These are phyloP conservation scores for Danio tinwini DNA, from an alignment of 2,797 vertebrate genomes.

Conservation along the genomic window DNA sequence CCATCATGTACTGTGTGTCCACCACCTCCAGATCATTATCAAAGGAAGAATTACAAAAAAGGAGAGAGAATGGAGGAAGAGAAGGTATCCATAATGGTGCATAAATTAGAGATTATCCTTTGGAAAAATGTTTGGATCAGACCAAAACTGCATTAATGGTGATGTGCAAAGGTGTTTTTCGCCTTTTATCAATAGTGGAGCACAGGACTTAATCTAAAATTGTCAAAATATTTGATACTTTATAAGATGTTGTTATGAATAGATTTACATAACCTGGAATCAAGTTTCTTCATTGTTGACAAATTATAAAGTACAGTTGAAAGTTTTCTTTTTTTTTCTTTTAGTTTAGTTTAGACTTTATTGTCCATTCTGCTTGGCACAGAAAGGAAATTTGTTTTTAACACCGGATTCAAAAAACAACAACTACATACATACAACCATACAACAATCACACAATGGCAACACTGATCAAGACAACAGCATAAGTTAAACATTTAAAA, in stretches of 20 bases:
- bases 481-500: too few species aligned
- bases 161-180: background rate
- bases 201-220: background rate
- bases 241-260: constrained; percentile 1
- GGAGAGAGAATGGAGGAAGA: constrained; percentile 5
- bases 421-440: too few species aligned
- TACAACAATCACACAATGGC: too few species aligned
- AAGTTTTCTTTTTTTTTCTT: background rate
- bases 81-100: background rate
- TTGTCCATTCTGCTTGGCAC: too few species aligned
- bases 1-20: background rate
- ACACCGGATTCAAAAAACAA: too few species aligned
- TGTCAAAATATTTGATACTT: background rate
- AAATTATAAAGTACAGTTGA: background rate
- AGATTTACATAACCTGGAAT: background rate
- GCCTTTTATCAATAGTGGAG: background rate
- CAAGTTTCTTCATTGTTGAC: background rate
- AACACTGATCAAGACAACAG: too few species aligned
- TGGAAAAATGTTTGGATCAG: background rate
- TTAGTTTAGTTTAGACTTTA: too few species aligned
- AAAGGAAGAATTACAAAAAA: background rate
- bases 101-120: background rate
- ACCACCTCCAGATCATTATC: constrained; percentile 12
- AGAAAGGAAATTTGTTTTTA: too few species aligned
- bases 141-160: background rate